phyloP scores from a whole-genome alignment of 2,888 invertebrate species.

The Drosophila emarginata region DNA sequence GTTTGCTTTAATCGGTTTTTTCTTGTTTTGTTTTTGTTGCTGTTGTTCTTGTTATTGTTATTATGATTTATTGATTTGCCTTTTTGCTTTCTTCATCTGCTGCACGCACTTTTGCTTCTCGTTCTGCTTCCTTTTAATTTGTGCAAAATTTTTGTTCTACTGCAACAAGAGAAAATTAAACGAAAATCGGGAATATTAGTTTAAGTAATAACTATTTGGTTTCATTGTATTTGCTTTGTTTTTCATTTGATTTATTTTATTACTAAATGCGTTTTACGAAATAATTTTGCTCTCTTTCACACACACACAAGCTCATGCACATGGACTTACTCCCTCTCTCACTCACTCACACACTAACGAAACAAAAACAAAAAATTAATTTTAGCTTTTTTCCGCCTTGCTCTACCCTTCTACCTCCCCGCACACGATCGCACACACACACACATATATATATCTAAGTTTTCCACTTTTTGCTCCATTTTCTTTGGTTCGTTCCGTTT shows the following conservation, averaged over 20 bases:
- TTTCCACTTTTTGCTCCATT: conserved; percentile 72
- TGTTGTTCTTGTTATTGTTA: conserved; percentile 55
- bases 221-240: conserved; percentile 33
- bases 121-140: conserved; percentile 34
- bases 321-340: conserved; percentile 2
- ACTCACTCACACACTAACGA: conserved; percentile 49
- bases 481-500: conserved; percentile 51
- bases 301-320: conserved; percentile 13
- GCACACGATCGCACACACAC: conserved; percentile 29
- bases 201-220: not conserved
- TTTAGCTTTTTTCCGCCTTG: conserved; percentile 67
- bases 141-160: conserved; percentile 43
- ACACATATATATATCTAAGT: conserved; percentile 35
- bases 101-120: conserved; percentile 16
- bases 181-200: not conserved
- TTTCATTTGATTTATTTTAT: conserved; percentile 18
- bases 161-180: conserved; percentile 28
- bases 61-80: conserved; percentile 59
- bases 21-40: conserved; percentile 27
- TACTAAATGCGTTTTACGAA: conserved; percentile 70
- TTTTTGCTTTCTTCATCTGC: conserved; percentile 8
- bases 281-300: conserved; percentile 22
- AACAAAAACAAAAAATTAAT: conserved; percentile 76
- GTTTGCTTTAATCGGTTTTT: conserved; percentile 28
- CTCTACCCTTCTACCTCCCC: not conserved